Evolutionary conservation across 2,888 invertebrate genomes (phyloP).

Genomic region (Scelioninae gen. 2): DNA sequence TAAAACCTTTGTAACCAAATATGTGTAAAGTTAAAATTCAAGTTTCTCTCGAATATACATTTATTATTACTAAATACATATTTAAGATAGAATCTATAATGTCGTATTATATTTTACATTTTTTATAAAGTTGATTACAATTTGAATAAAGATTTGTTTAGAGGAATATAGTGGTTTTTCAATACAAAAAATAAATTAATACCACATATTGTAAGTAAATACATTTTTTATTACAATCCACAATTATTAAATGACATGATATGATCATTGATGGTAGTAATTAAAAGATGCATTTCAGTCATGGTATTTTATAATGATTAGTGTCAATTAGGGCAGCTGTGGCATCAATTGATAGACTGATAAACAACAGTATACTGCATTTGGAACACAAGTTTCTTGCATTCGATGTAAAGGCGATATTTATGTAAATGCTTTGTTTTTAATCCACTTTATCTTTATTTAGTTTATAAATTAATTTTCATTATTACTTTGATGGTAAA

Average conservation of each 20-base stretch:
- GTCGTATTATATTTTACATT: too few relatives aligned
- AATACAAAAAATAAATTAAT: too few relatives aligned
- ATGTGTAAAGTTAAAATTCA: too few relatives aligned
- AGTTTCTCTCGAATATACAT: too few relatives aligned
- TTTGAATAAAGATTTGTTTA: too few relatives aligned
- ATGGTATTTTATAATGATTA: constrained; percentile 69
- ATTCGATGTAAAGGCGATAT: constrained; percentile 11
- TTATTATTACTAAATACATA: too few relatives aligned
- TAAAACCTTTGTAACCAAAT: too few relatives aligned
- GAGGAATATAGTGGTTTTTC: too few relatives aligned
- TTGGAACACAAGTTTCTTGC: constrained; percentile 19
- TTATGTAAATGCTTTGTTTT: constrained; percentile 16
- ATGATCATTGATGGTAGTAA: not conserved
- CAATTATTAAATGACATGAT: constrained; percentile 6
- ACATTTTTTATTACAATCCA: too few relatives aligned
- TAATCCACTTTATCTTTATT: constrained; percentile 3
- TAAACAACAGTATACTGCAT: constrained; percentile 42
- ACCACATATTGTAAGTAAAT: too few relatives aligned
- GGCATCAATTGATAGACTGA: constrained; percentile 65
- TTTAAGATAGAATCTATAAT: too few relatives aligned
- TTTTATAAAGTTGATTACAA: too few relatives aligned
- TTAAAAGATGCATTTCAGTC: constrained; percentile 37
- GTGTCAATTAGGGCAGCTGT: constrained; percentile 68
- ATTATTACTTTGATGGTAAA: not conserved
- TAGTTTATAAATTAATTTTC: not conserved